These are phyloP conservation scores for Calephelis virginiensis DNA, from an alignment of 1,140 invertebrate genomes.

Conservation along the genomic window DNA sequence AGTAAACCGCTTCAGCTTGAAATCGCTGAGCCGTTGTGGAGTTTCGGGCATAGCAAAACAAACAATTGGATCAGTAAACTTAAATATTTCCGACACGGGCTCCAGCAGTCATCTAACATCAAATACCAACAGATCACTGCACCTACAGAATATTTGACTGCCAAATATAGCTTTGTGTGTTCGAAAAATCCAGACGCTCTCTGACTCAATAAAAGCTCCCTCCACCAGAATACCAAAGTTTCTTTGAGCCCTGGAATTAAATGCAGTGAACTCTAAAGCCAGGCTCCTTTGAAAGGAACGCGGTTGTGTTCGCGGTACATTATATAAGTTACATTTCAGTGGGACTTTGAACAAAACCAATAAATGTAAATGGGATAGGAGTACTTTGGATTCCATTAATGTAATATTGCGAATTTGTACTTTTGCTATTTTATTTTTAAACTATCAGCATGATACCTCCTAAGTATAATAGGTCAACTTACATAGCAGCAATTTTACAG, in stretches of 20 bases:
- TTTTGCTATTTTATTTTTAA: background rate
- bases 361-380: slow-evolving; percentile 7
- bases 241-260: slow-evolving; percentile 12
- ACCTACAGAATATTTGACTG: slow-evolving; percentile 10
- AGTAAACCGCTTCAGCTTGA: slow-evolving; percentile 11
- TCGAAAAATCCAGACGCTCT: slow-evolving; percentile 11
- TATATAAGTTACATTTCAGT: slow-evolving; percentile 15
- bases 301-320: slow-evolving; percentile 6
- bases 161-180: slow-evolving; percentile 15
- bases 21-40: slow-evolving; percentile 8
- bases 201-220: slow-evolving; percentile 13
- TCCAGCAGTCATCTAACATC: slow-evolving; percentile 2
- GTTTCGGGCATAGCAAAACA: slow-evolving; percentile 14
- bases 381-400: slow-evolving; percentile 10
- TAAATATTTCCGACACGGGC: slow-evolving; percentile 7
- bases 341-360: slow-evolving; percentile 12
- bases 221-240: slow-evolving; percentile 8
- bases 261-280: slow-evolving; percentile 12
- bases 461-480: too few species aligned
- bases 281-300: slow-evolving; percentile 5
- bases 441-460: too few species aligned
- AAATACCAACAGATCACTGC: slow-evolving; percentile 16
- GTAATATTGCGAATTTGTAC: slow-evolving; percentile 7
- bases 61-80: slow-evolving; percentile 17
- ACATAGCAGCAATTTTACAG: too few species aligned